Evolutionary conservation across 2,888 invertebrate species (phyloP).

Genomic region (Trichopoda pennipes): DNA sequence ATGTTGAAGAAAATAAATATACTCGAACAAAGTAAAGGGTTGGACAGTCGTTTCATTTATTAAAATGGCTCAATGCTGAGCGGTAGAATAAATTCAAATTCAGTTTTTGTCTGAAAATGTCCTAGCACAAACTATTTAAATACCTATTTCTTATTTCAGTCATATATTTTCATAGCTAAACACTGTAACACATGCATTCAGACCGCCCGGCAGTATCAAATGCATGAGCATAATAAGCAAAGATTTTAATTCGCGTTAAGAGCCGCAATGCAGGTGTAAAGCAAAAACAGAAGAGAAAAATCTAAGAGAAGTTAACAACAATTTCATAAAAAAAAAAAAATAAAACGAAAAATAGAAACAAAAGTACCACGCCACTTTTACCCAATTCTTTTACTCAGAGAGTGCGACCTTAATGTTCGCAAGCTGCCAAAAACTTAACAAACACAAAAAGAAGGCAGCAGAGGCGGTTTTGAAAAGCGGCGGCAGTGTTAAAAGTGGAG

Average conservation of each 20-base stretch:
- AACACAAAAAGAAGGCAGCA: constrained; percentile 62
- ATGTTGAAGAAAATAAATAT: neutral
- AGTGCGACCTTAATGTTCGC: constrained; percentile 44
- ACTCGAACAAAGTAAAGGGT: neutral
- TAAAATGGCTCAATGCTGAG: neutral
- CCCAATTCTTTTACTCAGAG: constrained; percentile 21
- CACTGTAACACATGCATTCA: constrained; percentile 24
- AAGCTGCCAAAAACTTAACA: constrained; percentile 48
- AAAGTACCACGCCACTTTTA: constrained; percentile 36
- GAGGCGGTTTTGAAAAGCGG: constrained; percentile 57
- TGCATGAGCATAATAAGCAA: neutral
- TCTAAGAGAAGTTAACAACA: constrained; percentile 17
- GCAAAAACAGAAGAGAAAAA: constrained; percentile 15
- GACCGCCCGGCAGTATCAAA: constrained; percentile 31
- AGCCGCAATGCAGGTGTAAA: constrained; percentile 46
- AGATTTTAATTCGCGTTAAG: neutral
- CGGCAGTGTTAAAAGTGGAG: constrained; percentile 78
- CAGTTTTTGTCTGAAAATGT: neutral
- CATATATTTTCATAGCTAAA: too few relatives aligned
- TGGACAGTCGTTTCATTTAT: neutral
- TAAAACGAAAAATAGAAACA: too few relatives aligned
- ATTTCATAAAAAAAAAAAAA: neutral
- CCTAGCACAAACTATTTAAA: too few relatives aligned
- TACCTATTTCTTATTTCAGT: too few relatives aligned
- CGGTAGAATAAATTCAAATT: neutral